Base-by-base conservation (phyloP, 2,797 vertebrate genomes). In the Rhinella marina region DNA sequence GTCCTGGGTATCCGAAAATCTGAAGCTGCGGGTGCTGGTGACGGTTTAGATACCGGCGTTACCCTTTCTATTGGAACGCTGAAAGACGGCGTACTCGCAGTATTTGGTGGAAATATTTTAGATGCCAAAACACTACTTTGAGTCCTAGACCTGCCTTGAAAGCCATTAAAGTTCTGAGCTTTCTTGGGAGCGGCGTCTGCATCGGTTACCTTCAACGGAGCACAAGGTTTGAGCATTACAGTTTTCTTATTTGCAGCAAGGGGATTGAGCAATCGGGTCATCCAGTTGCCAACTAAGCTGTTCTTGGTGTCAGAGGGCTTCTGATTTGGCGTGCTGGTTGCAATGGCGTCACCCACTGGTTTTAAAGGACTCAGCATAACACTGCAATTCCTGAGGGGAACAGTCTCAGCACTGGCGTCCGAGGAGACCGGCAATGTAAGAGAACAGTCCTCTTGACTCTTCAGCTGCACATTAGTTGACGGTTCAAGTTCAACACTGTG, bases 111-210 rank as follows among this genome's bases (percentile, higher is more conserved):
- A 10, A 59, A 75, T 64, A 54, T 8, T 23, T 10, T 54, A 7
- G 73, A 72, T 3, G 0, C 25, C 12, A 57, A 23, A 9, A 80
- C 3, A 11, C 32, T 48, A 12, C 82, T 88, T 50, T 90, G 90
- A n/a, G 66, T 91, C 29, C 25, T 11, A 68, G 64, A 90, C 92
- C 94, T 97, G 3, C 91, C 85, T 81, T 92, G 91, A 87, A 98
- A 99, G 3, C 95, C 96, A 61, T 92, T 91, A 12, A 97, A 99
- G 92, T 96, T 97, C 79, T 93, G 95, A 14, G 98, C 96, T 0
- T 96, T 94, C 90, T 97, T 99, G 50, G 90, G 82, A 0, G 96
- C 93, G 19, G 95, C 90, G 32, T 87, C 85, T 19, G 92, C 82
- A 41, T 93, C 92, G 76, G 77, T 87, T 41, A 92, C 11, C 32